Percentiles rank a stretch among this genome's conserved stretches.
phyloP scores from a whole-genome alignment of 2,113 vertebrate species.

The Lophius piscatorius region DNA sequence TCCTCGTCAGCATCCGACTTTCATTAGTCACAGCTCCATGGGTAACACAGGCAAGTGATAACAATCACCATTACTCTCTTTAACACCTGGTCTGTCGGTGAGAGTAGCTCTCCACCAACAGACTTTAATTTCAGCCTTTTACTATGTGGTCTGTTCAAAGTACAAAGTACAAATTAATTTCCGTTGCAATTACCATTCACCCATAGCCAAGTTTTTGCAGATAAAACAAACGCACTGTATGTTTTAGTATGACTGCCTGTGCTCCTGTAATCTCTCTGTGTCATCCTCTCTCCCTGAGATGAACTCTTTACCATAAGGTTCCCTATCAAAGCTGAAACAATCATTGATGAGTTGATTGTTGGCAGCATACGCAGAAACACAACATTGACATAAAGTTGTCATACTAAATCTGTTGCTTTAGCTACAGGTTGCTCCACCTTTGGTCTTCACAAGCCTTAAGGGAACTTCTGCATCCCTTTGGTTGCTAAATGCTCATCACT shows the following conservation, averaged over 20 bases:
- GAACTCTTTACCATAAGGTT: no score
- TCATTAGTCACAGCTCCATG: constrained; percentile 51
- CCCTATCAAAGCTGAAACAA: neutral
- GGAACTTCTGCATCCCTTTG: no score
- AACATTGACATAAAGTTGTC: neutral
- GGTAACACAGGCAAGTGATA: constrained; percentile 34
- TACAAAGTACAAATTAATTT: no score
- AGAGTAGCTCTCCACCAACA: neutral
- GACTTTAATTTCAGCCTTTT: neutral
- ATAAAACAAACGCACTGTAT: no score
- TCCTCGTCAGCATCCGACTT: constrained; percentile 66
- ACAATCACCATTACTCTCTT: constrained; percentile 43
- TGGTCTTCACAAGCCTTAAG: no score
- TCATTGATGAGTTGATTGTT: neutral
- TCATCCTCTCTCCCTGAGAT: neutral
- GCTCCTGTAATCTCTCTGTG: neutral
- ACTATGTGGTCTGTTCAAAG: neutral
- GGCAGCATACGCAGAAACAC: neutral
- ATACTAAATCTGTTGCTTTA: no score
- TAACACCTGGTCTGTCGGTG: neutral
- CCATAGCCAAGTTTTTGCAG: no score
- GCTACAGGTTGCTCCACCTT: neutral
- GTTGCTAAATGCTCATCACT: neutral
- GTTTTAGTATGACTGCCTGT: neutral
- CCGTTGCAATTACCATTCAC: no score